Percentiles rank a stretch among this genome's conserved stretches.
Conservation (phyloP, 2,888 invertebrate genomes). For the Laothoe populi region DNA sequence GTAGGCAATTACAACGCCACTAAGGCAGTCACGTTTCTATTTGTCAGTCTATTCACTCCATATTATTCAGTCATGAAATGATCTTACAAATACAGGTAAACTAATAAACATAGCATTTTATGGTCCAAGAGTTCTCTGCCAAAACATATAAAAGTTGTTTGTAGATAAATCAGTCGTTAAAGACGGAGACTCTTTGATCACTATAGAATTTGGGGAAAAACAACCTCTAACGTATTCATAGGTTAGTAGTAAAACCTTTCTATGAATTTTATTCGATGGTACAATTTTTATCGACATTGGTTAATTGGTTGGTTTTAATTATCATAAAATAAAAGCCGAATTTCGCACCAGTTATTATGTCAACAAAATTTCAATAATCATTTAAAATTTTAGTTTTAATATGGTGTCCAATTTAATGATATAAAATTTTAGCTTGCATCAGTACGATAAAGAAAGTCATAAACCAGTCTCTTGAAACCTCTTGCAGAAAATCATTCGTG, state of each 20-base stretch:
- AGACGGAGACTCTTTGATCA: not conserved
- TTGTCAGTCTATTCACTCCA: too few relatives aligned
- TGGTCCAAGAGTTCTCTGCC: not conserved
- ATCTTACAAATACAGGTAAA: not conserved
- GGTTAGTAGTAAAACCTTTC: not conserved
- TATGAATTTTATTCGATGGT: not conserved
- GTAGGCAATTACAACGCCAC: too few relatives aligned
- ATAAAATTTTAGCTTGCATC: too few relatives aligned
- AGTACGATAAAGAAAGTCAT: too few relatives aligned
- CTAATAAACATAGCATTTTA: not conserved
- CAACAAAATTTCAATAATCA: too few relatives aligned
- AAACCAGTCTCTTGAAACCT: not conserved
- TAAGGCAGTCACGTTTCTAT: too few relatives aligned
- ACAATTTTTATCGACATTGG: too few relatives aligned
- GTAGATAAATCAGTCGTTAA: conserved; percentile 2
- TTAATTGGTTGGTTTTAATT: too few relatives aligned
- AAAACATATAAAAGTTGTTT: not conserved
- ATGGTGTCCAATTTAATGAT: too few relatives aligned
- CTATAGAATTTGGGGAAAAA: not conserved
- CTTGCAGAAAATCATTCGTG: not conserved
- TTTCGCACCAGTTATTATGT: too few relatives aligned
- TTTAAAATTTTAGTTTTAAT: too few relatives aligned
- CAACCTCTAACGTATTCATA: not conserved
- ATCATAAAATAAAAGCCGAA: too few relatives aligned
- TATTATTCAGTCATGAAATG: not conserved